These are phyloP conservation scores for Cheirogaleus medius DNA, from an alignment of 2,113 vertebrate genomes.

Conservation along the genomic window DNA sequence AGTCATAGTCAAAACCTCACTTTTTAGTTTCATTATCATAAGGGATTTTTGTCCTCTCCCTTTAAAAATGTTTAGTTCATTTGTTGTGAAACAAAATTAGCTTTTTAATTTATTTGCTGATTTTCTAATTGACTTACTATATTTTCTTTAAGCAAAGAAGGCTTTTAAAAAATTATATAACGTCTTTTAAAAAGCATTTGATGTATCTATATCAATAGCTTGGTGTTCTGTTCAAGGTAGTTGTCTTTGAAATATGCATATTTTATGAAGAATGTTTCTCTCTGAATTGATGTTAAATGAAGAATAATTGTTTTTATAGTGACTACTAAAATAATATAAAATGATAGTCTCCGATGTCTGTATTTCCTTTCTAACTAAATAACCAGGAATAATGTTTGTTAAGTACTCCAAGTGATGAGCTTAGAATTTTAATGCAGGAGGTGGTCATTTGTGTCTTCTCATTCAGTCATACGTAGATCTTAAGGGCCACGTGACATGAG, in stretches of 20 bases:
- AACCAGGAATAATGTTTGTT: constrained; percentile 15
- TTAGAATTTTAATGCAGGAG: not conserved
- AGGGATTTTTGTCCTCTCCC: not conserved
- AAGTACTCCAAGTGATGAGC: not conserved
- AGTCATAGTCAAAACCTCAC: constrained; percentile 42
- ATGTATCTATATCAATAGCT: not conserved
- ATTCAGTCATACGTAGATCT: not conserved
- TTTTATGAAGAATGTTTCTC: not conserved
- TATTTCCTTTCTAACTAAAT: constrained; percentile 20
- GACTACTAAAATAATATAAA: not conserved
- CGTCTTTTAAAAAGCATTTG: constrained; percentile 22
- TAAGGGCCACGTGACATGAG: not conserved
- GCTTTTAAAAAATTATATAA: constrained; percentile 14
- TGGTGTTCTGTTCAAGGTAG: not conserved
- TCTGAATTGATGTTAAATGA: not conserved
- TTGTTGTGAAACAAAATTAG: constrained; percentile 29
- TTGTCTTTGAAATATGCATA: constrained; percentile 7
- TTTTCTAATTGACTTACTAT: constrained; percentile 50
- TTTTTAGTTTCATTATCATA: constrained; percentile 17
- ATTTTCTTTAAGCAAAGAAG: constrained; percentile 39
- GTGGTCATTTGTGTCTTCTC: constrained; percentile 14
- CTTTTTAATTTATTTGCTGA: constrained; percentile 41
- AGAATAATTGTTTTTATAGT: not conserved
- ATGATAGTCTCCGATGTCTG: not conserved
- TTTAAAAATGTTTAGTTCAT: not conserved